phyloP scores from a whole-genome alignment of 2,113 vertebrate species.

The Saguinus midas region DNA sequence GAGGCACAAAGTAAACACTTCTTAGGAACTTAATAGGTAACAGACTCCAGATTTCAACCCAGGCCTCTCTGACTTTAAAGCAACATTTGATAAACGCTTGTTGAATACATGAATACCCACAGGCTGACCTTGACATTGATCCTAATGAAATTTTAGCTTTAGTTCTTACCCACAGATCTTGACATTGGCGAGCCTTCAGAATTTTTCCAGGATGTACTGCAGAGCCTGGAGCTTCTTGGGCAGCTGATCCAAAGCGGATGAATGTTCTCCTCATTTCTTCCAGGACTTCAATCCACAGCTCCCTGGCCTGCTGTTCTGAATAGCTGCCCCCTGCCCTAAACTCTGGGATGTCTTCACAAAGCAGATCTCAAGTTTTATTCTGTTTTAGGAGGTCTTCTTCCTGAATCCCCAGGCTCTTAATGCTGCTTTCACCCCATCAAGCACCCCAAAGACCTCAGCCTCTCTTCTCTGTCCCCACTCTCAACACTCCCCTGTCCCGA shows the following conservation, averaged over 20 bases:
- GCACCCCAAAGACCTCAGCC: not conserved
- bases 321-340: not conserved
- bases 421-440: not conserved
- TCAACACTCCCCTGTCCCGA: not conserved
- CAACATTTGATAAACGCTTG: not conserved
- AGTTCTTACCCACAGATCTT: not conserved
- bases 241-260: not conserved
- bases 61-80: not conserved
- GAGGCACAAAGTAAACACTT: not conserved
- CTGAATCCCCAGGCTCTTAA: not conserved
- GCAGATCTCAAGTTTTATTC: not conserved
- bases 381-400: not conserved
- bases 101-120: not conserved
- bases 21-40: not conserved
- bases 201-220: not conserved
- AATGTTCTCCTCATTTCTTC: not conserved
- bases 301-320: not conserved
- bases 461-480: not conserved
- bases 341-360: not conserved
- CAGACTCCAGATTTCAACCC: not conserved
- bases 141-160: not conserved
- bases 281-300: not conserved
- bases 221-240: not conserved
- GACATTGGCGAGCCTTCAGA: not conserved
- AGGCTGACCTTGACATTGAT: not conserved